phyloP scores from a whole-genome alignment of 2,797 vertebrate species.

The Enteromius paludinosus region DNA sequence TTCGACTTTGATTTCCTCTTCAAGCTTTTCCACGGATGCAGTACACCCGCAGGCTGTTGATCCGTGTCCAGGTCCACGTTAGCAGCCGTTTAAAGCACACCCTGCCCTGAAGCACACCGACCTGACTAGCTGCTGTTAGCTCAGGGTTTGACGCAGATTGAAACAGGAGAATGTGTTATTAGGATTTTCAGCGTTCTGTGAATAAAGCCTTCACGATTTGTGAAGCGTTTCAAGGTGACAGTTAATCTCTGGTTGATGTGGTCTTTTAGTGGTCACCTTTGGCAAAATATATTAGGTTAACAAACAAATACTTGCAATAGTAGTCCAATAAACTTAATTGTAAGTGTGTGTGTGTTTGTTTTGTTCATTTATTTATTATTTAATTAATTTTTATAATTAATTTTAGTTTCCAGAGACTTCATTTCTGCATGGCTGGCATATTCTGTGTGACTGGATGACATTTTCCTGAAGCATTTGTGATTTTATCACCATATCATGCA shows the following conservation, averaged over 20 bases:
- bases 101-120: slow-evolving; percentile 26
- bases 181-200: neutral
- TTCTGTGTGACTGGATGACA: neutral
- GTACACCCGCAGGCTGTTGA: neutral
- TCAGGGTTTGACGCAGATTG: neutral
- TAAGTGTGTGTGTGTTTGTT: neutral
- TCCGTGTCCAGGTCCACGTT: neutral
- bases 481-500: neutral
- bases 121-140: neutral
- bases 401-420: neutral
- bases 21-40: neutral
- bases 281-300: neutral
- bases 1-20: neutral
- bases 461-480: neutral
- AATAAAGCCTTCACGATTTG: neutral
- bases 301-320: neutral
- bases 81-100: neutral
- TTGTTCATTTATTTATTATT: neutral
- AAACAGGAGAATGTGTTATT: neutral
- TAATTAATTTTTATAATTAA: neutral
- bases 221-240: neutral
- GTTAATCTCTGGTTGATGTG: neutral
- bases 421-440: neutral
- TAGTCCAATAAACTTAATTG: neutral
- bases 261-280: neutral